A percentile compares a stretch with the other conserved stretches of the same genome.
These are phyloP conservation scores for Taenaris catops DNA, from an alignment of 2,888 invertebrate species.

Conservation along the genomic window DNA sequence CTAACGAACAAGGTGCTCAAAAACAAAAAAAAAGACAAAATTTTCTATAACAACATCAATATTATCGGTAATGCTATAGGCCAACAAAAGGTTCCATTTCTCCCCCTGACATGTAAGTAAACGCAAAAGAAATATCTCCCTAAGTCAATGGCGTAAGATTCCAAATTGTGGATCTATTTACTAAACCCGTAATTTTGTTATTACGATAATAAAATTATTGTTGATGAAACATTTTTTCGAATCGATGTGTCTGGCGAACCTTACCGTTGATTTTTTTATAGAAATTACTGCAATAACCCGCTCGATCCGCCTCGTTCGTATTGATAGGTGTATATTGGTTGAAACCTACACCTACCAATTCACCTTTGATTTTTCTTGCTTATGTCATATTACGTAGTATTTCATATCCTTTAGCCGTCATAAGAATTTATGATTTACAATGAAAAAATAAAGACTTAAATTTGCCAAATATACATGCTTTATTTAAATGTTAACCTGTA, in stretches of 20 bases:
- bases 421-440: too few species aligned
- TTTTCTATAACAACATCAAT: too few species aligned
- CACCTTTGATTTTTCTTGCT: constrained; percentile 8
- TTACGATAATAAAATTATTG: constrained; percentile 79
- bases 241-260: constrained; percentile 74
- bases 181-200: constrained; percentile 76
- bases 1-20: too few species aligned
- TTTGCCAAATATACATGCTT: too few species aligned
- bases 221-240: constrained; percentile 79
- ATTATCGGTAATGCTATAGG: constrained; percentile 79
- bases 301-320: constrained; percentile 51
- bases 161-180: constrained; percentile 55
- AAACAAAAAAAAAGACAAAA: too few species aligned
- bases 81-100: constrained; percentile 80
- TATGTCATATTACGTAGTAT: constrained; percentile 1
- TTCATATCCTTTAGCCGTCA: not conserved
- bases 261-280: constrained; percentile 73
- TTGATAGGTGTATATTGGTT: constrained; percentile 56
- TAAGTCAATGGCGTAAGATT: constrained; percentile 56
- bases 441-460: too few species aligned
- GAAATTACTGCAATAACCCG: constrained; percentile 74
- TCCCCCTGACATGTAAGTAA: constrained; percentile 67
- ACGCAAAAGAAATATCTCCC: constrained; percentile 52
- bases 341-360: too few species aligned
- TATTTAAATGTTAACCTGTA: too few species aligned